Evolutionary conservation across 2,888 invertebrate genomes (phyloP).

Genomic region (Nebria salina): DNA sequence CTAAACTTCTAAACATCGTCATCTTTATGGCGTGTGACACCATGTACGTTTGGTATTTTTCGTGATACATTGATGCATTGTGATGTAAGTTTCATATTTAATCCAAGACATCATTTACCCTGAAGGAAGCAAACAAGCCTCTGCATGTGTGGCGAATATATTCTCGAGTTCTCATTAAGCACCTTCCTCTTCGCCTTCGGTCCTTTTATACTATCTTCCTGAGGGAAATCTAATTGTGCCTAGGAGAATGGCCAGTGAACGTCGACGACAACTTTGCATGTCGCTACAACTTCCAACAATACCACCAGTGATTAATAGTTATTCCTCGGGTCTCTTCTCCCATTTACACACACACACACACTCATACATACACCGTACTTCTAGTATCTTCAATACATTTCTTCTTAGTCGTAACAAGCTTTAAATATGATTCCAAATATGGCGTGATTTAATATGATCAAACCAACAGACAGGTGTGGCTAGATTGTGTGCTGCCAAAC

Average conservation of each 20-base stretch:
- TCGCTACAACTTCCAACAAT: constrained; percentile 25
- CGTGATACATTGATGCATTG: not conserved
- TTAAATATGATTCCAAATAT: no score
- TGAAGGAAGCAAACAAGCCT: not conserved
- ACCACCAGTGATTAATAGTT: constrained; percentile 23
- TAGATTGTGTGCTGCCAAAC: not conserved
- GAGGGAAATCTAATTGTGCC: constrained; percentile 24
- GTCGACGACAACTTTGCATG: constrained; percentile 21
- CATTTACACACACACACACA: not conserved
- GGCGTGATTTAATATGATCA: not conserved
- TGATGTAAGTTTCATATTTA: not conserved
- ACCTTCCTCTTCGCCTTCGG: constrained; percentile 18
- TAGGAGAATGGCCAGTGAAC: constrained; percentile 26
- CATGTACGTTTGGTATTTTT: no score
- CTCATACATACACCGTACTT: not conserved
- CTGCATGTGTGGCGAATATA: not conserved
- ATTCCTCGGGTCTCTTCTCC: constrained; percentile 4
- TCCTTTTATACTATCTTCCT: constrained; percentile 21
- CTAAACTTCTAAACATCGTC: not conserved
- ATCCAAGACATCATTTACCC: not conserved
- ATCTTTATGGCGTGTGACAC: not conserved
- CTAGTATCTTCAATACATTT: not conserved
- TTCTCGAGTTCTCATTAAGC: constrained; percentile 10
- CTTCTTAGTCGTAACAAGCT: not conserved
- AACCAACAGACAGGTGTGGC: constrained; percentile 10